Conservation (phyloP, 1,140 invertebrate species). For the Bacillus rossius region DNA sequence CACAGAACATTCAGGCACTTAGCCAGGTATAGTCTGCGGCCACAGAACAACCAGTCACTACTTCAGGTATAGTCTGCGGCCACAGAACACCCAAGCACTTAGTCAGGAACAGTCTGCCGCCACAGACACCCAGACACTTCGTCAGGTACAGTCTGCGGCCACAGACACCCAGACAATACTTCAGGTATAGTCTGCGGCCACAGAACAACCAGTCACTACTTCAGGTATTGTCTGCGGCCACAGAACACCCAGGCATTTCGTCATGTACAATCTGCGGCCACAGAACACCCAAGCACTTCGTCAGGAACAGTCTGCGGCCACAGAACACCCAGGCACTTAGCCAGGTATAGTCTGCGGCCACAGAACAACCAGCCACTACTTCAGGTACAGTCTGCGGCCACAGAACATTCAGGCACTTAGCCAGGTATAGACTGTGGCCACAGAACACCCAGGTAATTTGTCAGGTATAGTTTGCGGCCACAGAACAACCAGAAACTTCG, state of each 20-base stretch:
- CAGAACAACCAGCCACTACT: neutral
- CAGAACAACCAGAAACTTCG: no score
- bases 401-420: neutral
- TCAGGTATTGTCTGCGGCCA: constrained; percentile 53
- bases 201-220: constrained; percentile 66
- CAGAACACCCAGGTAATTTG: constrained; percentile 66
- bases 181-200: no score
- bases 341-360: no score
- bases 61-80: constrained; percentile 55
- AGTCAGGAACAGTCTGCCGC: no score
- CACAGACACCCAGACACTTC: neutral
- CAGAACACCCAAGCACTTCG: neutral
- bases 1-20: neutral
- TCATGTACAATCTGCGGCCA: no score
- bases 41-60: constrained; percentile 69
- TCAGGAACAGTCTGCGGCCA: constrained; percentile 33
- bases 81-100: no score
- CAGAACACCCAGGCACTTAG: no score
- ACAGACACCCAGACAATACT: neutral
- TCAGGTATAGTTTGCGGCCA: constrained; percentile 53
- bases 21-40: no score
- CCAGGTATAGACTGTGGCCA: no score
- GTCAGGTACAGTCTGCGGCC: neutral
- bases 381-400: neutral
- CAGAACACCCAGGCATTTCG: no score